Base-by-base conservation (phyloP, 2,113 vertebrate species). In the Zosterops japonicus region DNA sequence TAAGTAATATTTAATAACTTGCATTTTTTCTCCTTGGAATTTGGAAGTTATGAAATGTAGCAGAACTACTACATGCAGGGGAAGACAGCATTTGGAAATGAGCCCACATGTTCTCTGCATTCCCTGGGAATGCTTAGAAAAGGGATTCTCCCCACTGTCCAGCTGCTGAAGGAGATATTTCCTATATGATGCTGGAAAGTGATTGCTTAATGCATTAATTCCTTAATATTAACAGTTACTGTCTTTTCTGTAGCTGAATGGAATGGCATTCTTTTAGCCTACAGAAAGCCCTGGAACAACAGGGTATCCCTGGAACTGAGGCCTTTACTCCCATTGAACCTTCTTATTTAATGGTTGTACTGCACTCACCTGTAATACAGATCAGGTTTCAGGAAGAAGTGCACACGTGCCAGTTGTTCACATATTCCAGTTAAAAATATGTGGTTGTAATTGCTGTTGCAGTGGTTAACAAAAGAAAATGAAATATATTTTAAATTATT, bases 201-300 rank as follows among this genome's bases (percentile, higher is more conserved):
- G 19, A 29, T 83, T 80, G n/a, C 6, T 77, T 44, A 53, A 28
- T 31, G 39, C 33, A 28, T 64, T 17, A 47, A 12, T 64, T 80
- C 4, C 2, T 64, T 56, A 42, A 22, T 31, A 31, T 31, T 31
- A 24, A 57, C 4, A 0, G 10, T 67, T 41, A 11, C n/a, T 0
- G 2, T 39, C 5, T 64, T 90, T 92, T 72, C 24, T 80, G 19
- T 53, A 68, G 29, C 31, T 69, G 71, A 69, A 47, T 52, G 8
- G 23, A 79, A n/a, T n/a, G 29, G 5, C 5, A 44, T 64, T 19
- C 65, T 71, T 64, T 76, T 76, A 56, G 17, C 8, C 19, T 71
- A 19, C 29, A 60, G 57, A 71, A 92, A 68, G 4, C 2, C 2
- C 23, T 71, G 56, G 29, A 29, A 27, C 4, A 29, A 27, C 4